Evolutionary conservation across 2,113 vertebrate species (phyloP).

Genomic region (Ivindomyrus marchei): DNA sequence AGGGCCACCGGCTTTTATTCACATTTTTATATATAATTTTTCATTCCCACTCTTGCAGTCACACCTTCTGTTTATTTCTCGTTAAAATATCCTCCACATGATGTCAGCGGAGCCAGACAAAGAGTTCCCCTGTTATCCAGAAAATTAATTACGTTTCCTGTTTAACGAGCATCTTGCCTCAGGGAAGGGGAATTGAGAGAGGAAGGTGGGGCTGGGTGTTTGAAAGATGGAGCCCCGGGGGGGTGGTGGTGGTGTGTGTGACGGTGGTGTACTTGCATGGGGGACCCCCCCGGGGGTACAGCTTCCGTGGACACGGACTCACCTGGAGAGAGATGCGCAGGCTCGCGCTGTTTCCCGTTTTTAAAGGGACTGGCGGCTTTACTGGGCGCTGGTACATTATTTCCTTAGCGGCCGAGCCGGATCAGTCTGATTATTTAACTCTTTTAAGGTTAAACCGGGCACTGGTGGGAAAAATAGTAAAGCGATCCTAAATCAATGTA

Average conservation of each 20-base stretch:
- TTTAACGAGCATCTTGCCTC: constrained; percentile 17
- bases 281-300: not conserved
- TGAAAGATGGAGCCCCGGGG: not conserved
- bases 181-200: not conserved
- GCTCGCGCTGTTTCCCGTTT: not conserved
- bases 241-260: not conserved
- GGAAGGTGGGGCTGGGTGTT: constrained; percentile 8
- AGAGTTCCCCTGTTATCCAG: constrained; percentile 15
- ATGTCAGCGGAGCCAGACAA: constrained; percentile 12
- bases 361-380: not conserved
- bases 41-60: not conserved
- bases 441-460: not conserved
- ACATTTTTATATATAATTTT: not conserved
- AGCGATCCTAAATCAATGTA: not conserved
- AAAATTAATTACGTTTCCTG: constrained; percentile 18
- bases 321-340: not conserved
- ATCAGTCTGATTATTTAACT: not conserved
- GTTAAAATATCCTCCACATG: not conserved
- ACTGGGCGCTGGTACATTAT: not conserved
- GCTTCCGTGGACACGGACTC: not conserved
- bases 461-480: not conserved
- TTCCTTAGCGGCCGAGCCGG: not conserved
- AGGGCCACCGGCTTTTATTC: not conserved
- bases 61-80: constrained; percentile 10
- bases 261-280: not conserved